Conservation (phyloP, 2,888 invertebrate genomes). For the Neocrepidodera transversa region DNA sequence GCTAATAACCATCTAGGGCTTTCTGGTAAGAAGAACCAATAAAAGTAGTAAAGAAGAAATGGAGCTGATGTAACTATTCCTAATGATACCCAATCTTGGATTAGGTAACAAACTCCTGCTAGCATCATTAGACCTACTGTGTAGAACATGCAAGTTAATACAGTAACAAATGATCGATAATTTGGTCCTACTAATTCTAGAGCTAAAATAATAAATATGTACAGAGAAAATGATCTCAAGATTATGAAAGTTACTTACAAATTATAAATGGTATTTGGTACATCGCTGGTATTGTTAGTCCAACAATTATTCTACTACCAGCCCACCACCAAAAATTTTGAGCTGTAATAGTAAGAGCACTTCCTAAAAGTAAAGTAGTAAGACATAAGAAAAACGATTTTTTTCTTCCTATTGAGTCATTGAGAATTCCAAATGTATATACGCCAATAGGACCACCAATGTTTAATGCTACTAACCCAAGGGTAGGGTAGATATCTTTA, state of each 20-base stretch:
- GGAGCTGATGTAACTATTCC: slow-evolving; percentile 85
- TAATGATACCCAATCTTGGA: slow-evolving; percentile 84
- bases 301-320: slow-evolving; percentile 81
- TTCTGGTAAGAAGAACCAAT: slow-evolving; percentile 88
- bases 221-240: too few relatives aligned
- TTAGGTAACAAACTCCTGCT: slow-evolving; percentile 82
- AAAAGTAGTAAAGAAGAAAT: slow-evolving; percentile 82
- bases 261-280: slow-evolving; percentile 96
- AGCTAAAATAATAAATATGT: slow-evolving; percentile 67
- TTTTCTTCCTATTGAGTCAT: slow-evolving; percentile 86
- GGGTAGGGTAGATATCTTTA: slow-evolving; percentile 83
- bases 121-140: slow-evolving; percentile 85
- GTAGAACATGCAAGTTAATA: slow-evolving; percentile 91
- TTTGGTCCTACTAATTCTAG: slow-evolving; percentile 90
- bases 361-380: slow-evolving; percentile 80
- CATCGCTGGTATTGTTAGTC: slow-evolving; percentile 88
- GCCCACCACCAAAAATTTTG: slow-evolving; percentile 86
- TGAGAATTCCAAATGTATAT: slow-evolving; percentile 84
- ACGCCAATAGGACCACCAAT: slow-evolving; percentile 90
- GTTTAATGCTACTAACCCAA: slow-evolving; percentile 85
- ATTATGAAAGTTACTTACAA: too few relatives aligned
- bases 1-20: slow-evolving; percentile 92
- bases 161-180: slow-evolving; percentile 90
- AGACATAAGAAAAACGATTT: slow-evolving; percentile 87
- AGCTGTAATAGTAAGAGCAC: slow-evolving; percentile 80